Base-by-base conservation (phyloP, 2,888 invertebrate genomes). In the Amblyjoppa proteus region DNA sequence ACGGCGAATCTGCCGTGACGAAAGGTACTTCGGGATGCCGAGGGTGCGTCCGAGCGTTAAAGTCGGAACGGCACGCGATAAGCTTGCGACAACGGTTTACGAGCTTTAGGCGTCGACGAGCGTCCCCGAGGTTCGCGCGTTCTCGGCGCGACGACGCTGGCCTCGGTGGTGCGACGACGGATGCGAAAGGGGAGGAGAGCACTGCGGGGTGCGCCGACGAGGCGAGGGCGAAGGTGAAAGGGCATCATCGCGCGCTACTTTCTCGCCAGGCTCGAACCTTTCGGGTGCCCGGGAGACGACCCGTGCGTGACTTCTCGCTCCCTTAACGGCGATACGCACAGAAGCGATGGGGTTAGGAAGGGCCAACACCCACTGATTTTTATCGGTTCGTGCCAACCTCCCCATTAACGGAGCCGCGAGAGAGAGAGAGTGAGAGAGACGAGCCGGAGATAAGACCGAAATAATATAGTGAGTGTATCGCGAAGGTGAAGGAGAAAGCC, bases 121-220 rank as follows among this genome's bases (percentile, higher is more conserved):
- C 73, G 73, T 51, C 81, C 41, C 25, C 58, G 78, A 69, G 64
- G 76, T 66, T 82, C 82, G 75, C 61, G 51, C 9, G 20, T 20
- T 20, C 20, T 77, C 77, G 70, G 84, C 82, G 20, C 89, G 87
- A 88, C 82, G 81, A 78, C 73, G 83, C 58, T 86, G 85, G 84
- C 61, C 84, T 86, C 79, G 75, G 28, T 5, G 5, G 58, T 5
- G 6, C 51, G 70, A 64, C 64, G 74, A 38, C n/a, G 41, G 49
- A 34, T 9, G 38, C 38, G 38, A 9, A 45, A 68, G 38, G 16
- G 16, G 70, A 31, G 16, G 70, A 31, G 70, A 64, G 49, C 28
- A 64, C 13, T 34, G 31, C 64, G 64, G 45, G 74, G 31, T 64
- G 20, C 56, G 56, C 7, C n/a, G 56, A 2, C 25, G 56, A 25